phyloP scores from a whole-genome alignment of 1,140 invertebrate species.

The Lethrus apterus region DNA sequence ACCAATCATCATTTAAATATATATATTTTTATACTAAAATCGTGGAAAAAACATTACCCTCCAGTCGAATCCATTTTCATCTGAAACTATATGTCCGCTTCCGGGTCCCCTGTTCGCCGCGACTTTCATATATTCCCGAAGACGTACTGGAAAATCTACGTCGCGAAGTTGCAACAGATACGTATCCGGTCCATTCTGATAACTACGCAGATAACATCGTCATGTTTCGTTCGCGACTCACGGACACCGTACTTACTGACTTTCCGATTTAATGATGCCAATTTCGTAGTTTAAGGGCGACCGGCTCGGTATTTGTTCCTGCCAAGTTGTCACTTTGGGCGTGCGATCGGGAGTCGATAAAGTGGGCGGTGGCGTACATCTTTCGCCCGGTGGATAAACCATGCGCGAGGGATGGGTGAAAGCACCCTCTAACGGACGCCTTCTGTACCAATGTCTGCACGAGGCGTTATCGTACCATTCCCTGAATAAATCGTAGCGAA shows the following conservation, averaged over 20 bases:
- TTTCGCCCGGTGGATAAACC: constrained; percentile 83
- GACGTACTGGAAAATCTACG: constrained; percentile 82
- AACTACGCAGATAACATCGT: constrained; percentile 47
- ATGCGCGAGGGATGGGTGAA: constrained; percentile 87
- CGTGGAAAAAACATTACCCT: constrained; percentile 48
- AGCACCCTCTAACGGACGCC: constrained; percentile 69
- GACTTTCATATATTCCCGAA: constrained; percentile 90
- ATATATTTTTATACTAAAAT: background rate
- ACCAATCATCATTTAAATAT: background rate
- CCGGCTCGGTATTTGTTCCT: constrained; percentile 63
- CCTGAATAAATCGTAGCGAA: constrained; percentile 41
- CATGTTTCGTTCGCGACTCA: background rate
- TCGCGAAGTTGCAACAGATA: constrained; percentile 89
- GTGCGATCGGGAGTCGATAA: constrained; percentile 48
- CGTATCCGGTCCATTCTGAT: constrained; percentile 93
- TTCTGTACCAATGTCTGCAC: constrained; percentile 76
- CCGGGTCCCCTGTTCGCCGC: constrained; percentile 67
- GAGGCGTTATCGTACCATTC: constrained; percentile 86
- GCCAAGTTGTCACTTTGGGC: constrained; percentile 49
- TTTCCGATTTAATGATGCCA: constrained; percentile 71
- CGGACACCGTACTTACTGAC: constrained; percentile 61
- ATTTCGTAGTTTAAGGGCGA: constrained; percentile 78
- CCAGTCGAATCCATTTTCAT: constrained; percentile 66
- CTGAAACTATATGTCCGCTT: constrained; percentile 53
- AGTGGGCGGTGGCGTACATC: constrained; percentile 66